These are phyloP conservation scores for Dicyrtoma fusca DNA, from an alignment of 2,888 invertebrate genomes.

Conservation along the genomic window DNA sequence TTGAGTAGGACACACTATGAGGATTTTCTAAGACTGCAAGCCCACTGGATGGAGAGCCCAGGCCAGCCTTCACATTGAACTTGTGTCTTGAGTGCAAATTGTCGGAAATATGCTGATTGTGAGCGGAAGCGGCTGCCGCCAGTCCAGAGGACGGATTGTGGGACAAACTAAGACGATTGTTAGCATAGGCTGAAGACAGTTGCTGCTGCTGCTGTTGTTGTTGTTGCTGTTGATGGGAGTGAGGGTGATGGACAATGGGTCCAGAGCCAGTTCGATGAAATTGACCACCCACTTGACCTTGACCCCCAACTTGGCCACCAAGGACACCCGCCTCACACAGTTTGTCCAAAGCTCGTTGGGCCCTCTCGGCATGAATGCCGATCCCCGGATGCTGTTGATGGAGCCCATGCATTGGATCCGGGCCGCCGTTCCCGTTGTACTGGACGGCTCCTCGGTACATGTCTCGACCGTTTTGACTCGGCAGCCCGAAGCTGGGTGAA, in stretches of 20 bases:
- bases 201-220: constrained; percentile 41
- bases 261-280: constrained; percentile 49
- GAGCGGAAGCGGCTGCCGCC: neutral
- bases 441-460: constrained; percentile 39
- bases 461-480: constrained; percentile 29
- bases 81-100: constrained; percentile 48
- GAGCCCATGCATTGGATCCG: constrained; percentile 8
- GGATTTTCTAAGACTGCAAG: constrained; percentile 15
- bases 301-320: constrained; percentile 1
- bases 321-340: constrained; percentile 40
- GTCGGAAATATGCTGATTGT: neutral
- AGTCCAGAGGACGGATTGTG: neutral
- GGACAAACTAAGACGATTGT: neutral
- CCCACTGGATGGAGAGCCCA: constrained; percentile 27
- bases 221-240: constrained; percentile 39
- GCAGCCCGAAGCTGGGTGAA: neutral
- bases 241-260: constrained; percentile 47
- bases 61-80: constrained; percentile 50
- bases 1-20: constrained; percentile 34
- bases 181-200: constrained; percentile 29
- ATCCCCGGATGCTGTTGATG: constrained; percentile 16
- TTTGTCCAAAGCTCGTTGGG: constrained; percentile 54
- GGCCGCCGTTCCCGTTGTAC: constrained; percentile 13
- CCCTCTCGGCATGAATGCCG: constrained; percentile 47
- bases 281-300: constrained; percentile 33